Percentiles rank a stretch among this genome's conserved stretches.
These are phyloP conservation scores for Lophotis ruficrista DNA, from an alignment of 2,113 vertebrate species.

Conservation along the genomic window DNA sequence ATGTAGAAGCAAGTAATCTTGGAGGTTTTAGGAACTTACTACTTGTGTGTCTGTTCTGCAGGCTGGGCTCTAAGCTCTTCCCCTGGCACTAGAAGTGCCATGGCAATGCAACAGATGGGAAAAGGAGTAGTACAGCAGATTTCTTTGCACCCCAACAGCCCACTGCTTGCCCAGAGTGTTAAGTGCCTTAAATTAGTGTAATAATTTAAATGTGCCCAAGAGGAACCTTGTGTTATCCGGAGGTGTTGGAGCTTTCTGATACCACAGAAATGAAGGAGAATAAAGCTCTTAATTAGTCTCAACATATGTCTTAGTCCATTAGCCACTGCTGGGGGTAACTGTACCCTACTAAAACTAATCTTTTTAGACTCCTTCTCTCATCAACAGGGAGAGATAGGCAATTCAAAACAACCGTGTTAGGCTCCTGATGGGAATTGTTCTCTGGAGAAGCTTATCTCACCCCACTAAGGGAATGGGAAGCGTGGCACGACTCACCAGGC, in stretches of 20 bases:
- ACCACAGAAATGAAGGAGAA: not conserved
- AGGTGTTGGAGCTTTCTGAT: not conserved
- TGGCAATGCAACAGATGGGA: not conserved
- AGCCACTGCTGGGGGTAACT: not conserved
- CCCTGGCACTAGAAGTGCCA: not conserved
- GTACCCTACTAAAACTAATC: not conserved
- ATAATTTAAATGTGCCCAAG: not conserved
- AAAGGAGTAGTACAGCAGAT: not conserved
- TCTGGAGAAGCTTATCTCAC: not conserved
- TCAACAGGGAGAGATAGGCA: rapidly evolving
- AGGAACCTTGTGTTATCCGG: not conserved
- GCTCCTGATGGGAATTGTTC: not conserved
- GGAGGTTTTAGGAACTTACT: not conserved
- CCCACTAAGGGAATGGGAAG: not conserved
- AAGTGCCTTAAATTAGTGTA: not conserved
- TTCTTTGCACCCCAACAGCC: not conserved
- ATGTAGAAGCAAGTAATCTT: not conserved
- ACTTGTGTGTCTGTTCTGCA: not conserved
- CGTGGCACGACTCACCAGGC: rapidly evolving
- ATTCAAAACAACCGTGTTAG: not conserved
- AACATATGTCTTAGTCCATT: not conserved
- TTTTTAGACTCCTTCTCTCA: not conserved
- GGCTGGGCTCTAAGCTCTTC: not conserved
- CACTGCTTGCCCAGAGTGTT: not conserved
- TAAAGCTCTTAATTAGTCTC: not conserved